A percentile compares a stretch with the other conserved stretches of the same genome.
phyloP scores from a whole-genome alignment of 2,113 vertebrate species.

The Siniperca chuatsi region DNA sequence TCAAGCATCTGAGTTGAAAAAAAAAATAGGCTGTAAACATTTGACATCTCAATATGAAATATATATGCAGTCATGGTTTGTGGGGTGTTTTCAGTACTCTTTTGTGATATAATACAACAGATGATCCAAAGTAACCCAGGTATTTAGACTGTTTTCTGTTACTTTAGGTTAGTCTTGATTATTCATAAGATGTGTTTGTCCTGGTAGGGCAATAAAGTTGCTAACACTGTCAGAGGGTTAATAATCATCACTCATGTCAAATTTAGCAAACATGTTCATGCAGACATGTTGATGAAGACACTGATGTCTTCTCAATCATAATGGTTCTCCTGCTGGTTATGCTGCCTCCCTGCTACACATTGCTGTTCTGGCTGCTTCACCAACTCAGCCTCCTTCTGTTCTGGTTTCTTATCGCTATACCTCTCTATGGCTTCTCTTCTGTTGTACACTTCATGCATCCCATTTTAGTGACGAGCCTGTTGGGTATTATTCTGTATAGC shows the following conservation, averaged over 20 bases:
- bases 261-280: slow-evolving; percentile 1
- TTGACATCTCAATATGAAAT: not conserved
- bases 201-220: not conserved
- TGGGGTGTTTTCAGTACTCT: not conserved
- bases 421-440: not conserved
- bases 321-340: slow-evolving; percentile 30
- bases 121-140: not conserved
- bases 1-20: not conserved
- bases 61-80: not conserved
- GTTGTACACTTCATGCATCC: slow-evolving; percentile 8
- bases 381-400: slow-evolving; percentile 27
- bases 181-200: not conserved
- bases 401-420: not conserved
- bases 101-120: not conserved
- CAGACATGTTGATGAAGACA: slow-evolving; percentile 4
- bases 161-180: not conserved
- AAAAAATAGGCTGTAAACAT: not conserved
- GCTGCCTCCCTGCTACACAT: slow-evolving; percentile 13
- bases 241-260: not conserved
- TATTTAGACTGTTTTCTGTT: not conserved
- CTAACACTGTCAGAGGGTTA: not conserved
- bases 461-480: slow-evolving; percentile 31
- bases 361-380: slow-evolving; percentile 2
- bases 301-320: slow-evolving; percentile 5
- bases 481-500: slow-evolving; percentile 20